Evolutionary conservation across 2,888 invertebrate species (phyloP), one percentile per base, ranked within the genome.

Genomic region (Augochlorella aurata): DNA sequence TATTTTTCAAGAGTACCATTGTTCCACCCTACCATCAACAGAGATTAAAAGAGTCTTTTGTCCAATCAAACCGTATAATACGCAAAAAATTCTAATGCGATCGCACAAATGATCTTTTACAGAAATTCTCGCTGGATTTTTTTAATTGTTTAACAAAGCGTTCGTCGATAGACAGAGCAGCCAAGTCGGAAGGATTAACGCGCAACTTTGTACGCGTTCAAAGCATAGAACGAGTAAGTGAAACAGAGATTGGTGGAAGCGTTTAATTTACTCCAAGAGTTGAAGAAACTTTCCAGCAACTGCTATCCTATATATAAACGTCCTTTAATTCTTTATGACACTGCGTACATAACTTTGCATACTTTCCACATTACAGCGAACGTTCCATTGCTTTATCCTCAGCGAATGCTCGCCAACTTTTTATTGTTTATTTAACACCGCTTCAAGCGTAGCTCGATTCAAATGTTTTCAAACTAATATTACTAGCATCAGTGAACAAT

Each of bases 1-100:
- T 69, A 81, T 75, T 75, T 66, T 61, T 52, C 50, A 7, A 0
- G 9, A 45, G 18, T 45, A 70, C 70, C n/a, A 44, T 29, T 47
- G 7, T 50, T 61, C 52, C 14, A 16, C 65, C 45, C 14, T 14
- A 21, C 14, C 18, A 24, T n/a, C 54, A 66, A 18, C 70, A 16
- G n/a, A 16, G 81, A 29, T 70, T 67, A 79, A 50, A 72, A 45
- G 18, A 8, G n/a, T 58, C 16, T 18, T 63, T 38, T 16, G 18
- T 38, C 38, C 38, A 38, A 63, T 38, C 38, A n/a, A 63, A 38
- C 18, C 10, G 16, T 16, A 63, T n/a, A 63, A 63, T 29, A 38
- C 18, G 47, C 21, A 63, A 63, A 63, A 63, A 63, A 5, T 63
- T 1, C 14, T 8, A 16, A 29, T 2, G 29, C 61, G 2, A 8